Percentiles rank a stretch among this genome's conserved stretches.
phyloP scores from a whole-genome alignment of 2,113 vertebrate genomes.

The Microcebus tavaratra region DNA sequence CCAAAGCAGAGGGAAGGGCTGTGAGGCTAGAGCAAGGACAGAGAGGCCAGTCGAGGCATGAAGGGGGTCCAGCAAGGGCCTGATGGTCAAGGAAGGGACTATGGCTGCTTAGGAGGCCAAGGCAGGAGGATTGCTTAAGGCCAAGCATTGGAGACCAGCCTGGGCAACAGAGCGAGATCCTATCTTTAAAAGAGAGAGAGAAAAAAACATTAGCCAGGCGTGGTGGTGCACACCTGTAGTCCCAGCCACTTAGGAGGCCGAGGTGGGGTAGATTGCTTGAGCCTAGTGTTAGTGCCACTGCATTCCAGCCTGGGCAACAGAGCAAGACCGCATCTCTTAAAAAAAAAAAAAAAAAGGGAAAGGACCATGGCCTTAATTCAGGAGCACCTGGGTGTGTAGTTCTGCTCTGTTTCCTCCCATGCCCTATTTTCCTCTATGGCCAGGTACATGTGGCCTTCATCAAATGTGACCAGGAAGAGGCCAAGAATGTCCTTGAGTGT shows the following conservation, averaged over 20 bases:
- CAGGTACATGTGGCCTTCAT: not conserved
- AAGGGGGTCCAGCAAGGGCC: not conserved
- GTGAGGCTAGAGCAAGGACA: not conserved
- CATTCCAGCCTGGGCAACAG: too few species aligned
- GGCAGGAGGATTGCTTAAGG: too few species aligned
- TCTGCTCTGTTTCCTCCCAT: constrained; percentile 63
- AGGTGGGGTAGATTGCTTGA: too few species aligned
- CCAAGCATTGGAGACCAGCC: too few species aligned
- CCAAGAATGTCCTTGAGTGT: constrained; percentile 46
- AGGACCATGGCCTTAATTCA: not conserved
- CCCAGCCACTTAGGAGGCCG: too few species aligned
- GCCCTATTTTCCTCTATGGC: constrained; percentile 62
- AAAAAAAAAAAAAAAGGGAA: too few species aligned
- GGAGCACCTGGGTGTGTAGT: not conserved
- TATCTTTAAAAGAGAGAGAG: too few species aligned
- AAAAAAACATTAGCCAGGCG: too few species aligned
- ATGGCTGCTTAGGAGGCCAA: not conserved
- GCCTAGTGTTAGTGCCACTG: too few species aligned
- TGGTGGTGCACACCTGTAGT: too few species aligned
- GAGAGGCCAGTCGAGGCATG: not conserved
- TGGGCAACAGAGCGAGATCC: too few species aligned
- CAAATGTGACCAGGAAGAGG: not conserved
- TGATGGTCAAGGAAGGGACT: not conserved
- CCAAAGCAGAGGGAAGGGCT: not conserved
- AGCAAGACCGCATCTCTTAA: too few species aligned